phyloP scores from a whole-genome alignment of 1,140 invertebrate species.

The Linepithema humile region DNA sequence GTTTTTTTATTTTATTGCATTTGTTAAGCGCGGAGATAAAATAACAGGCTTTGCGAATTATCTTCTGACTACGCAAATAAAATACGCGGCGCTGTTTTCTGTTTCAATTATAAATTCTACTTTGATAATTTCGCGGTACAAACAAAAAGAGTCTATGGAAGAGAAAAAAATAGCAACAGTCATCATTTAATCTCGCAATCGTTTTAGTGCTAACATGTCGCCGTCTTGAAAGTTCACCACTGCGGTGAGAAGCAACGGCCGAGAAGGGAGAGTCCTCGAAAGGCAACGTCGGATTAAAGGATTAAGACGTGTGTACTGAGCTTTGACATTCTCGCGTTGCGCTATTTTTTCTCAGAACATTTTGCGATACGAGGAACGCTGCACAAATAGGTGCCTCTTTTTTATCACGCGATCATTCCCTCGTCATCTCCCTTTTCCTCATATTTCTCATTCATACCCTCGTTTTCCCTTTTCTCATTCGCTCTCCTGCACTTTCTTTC shows the following conservation, averaged over 20 bases:
- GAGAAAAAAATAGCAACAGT: too few relatives aligned
- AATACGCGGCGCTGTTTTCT: background rate
- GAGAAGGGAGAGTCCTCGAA: conserved; percentile 60
- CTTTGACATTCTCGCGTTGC: conserved; percentile 58
- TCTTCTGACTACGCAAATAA: background rate
- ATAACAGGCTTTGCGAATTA: background rate
- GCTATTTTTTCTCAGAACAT: conserved; percentile 56
- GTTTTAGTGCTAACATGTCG: conserved; percentile 16
- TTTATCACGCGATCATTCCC: conserved; percentile 22
- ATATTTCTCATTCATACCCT: conserved; percentile 35
- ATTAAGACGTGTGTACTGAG: conserved; percentile 65
- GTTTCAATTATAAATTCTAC: conserved; percentile 61
- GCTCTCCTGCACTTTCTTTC: background rate
- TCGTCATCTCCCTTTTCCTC: conserved; percentile 11
- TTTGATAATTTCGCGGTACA: conserved; percentile 53
- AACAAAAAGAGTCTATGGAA: conserved; percentile 43
- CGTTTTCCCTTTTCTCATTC: background rate
- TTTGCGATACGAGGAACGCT: conserved; percentile 62
- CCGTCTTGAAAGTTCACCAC: conserved; percentile 67
- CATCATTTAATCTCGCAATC: background rate
- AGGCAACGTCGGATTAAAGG: conserved; percentile 68
- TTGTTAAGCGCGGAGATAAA: background rate
- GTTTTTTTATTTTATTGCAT: background rate
- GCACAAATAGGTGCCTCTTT: conserved; percentile 48
- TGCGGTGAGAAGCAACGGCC: conserved; percentile 54